phyloP scores from a whole-genome alignment of 2,113 vertebrate genomes.

The Mesocricetus auratus region DNA sequence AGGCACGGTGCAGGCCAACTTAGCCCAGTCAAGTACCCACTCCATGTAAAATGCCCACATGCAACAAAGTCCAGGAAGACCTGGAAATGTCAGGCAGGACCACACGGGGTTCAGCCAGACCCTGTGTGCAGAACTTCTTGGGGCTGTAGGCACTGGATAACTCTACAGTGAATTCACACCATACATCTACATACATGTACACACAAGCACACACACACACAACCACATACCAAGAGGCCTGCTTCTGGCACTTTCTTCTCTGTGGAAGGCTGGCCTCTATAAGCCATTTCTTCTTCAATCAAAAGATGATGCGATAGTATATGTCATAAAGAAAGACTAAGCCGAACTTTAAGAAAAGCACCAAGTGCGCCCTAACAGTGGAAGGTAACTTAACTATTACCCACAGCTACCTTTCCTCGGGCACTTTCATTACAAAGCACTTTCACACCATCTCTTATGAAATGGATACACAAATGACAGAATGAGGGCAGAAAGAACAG shows the following conservation, averaged over 20 bases:
- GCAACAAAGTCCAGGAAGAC: background rate
- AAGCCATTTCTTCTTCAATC: background rate
- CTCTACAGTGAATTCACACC: background rate
- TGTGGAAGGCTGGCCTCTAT: background rate
- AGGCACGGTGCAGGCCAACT: background rate
- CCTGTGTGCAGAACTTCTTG: accelerated
- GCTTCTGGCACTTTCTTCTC: background rate
- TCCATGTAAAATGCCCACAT: background rate
- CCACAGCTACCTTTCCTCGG: background rate
- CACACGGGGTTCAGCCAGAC: background rate
- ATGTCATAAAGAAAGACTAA: background rate
- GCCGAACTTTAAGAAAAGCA: background rate
- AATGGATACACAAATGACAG: background rate
- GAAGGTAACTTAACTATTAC: background rate
- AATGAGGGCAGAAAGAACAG: conserved; percentile 62
- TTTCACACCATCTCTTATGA: conserved; percentile 33
- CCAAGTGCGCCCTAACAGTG: background rate
- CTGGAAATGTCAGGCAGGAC: background rate
- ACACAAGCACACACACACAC: too few species aligned
- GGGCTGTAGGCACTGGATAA: background rate
- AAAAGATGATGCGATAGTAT: background rate
- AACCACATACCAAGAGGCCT: accelerated
- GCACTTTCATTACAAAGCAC: conserved; percentile 37
- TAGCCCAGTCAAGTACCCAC: too few species aligned
- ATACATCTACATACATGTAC: background rate